Evolutionary conservation across 1,140 invertebrate species (phyloP), one percentile per base, ranked within the genome.

Genomic region (Lepidurus packardi): DNA sequence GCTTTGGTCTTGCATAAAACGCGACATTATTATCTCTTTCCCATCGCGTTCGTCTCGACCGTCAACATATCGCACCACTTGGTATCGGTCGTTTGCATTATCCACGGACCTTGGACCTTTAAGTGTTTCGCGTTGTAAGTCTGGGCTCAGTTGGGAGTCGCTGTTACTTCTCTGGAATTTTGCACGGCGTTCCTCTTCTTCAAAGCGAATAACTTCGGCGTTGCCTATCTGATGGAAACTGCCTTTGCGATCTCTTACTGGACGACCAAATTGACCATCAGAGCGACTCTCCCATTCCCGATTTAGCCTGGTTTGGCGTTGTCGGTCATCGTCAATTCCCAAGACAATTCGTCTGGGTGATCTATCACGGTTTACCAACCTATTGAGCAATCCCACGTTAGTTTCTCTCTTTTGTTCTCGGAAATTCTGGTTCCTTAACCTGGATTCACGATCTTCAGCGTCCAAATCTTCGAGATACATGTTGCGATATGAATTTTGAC

Each of bases 1-100:
- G 43, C 43, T 87, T 83, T 93, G 92, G 85, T 93, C 92, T 81
- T 93, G 90, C 79, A 94, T 94, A 82, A 93, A 94, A 75, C 93
- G 86, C 81, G 90, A 88, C 88, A 94, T 90, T 6, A 94, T 85
- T 80, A 93, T 90, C 83, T 93, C 91, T 85, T 94, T 94, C 0
- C 92, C 93, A 79, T 89, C 90, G 73, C 84, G 83, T 80, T 90
- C 89, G 24, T 78, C 77, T 47, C 77, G 75, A 45, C 73, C 74
- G 65, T 77, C 77, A 53, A 65, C 78, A 43, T 77, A 74, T 53
- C 74, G 77, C 73, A 11, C 16, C 75, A 76, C 43, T 42, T 24
- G 75, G 45, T 76, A 47, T 9, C 21, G 21, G 75, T 11, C 13
- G 8, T 65, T 65, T 21, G 53, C 8, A 21, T 13, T 65, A 1